A percentile compares a stretch with the other conserved stretches of the same genome.
Evolutionary conservation across 2,797 vertebrate genomes (phyloP).

Genomic region (Leptoclinus maculatus): DNA sequence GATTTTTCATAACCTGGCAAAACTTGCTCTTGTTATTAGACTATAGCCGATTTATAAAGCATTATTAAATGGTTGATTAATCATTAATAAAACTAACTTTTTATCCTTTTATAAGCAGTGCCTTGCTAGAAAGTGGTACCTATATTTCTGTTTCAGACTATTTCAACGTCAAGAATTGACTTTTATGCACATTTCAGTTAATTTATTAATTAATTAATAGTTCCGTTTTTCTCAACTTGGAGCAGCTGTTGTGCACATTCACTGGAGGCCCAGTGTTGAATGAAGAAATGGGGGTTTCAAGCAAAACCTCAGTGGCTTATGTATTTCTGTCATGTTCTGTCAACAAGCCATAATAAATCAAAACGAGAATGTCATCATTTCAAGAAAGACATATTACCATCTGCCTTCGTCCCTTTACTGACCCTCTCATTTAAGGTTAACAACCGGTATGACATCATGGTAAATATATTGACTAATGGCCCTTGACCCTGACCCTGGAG

Average conservation of each 20-base stretch:
- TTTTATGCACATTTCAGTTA: not conserved
- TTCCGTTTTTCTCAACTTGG: not conserved
- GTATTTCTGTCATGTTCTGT: conserved; percentile 1
- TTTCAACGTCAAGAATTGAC: not conserved
- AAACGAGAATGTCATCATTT: not conserved
- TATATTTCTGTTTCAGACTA: not conserved
- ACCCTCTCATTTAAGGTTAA: conserved; percentile 44
- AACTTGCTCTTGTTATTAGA: not conserved
- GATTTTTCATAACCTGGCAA: not conserved
- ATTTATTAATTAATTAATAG: not conserved
- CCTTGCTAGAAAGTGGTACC: not conserved
- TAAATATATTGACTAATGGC: conserved; percentile 54
- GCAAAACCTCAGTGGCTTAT: not conserved
- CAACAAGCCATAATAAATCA: not conserved
- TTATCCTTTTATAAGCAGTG: not conserved
- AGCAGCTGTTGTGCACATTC: not conserved
- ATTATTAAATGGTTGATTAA: not conserved
- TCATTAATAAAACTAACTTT: not conserved
- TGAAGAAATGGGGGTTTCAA: not conserved
- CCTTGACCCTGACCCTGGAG: conserved; percentile 27
- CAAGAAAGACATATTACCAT: conserved; percentile 14
- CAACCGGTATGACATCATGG: conserved; percentile 65
- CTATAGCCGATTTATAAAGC: not conserved
- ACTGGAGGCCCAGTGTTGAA: not conserved
- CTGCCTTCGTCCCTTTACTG: conserved; percentile 21